A percentile compares a stretch with the other conserved stretches of the same genome.
Conservation (phyloP, 1,140 invertebrate genomes). For the Episyrphus balteatus region DNA sequence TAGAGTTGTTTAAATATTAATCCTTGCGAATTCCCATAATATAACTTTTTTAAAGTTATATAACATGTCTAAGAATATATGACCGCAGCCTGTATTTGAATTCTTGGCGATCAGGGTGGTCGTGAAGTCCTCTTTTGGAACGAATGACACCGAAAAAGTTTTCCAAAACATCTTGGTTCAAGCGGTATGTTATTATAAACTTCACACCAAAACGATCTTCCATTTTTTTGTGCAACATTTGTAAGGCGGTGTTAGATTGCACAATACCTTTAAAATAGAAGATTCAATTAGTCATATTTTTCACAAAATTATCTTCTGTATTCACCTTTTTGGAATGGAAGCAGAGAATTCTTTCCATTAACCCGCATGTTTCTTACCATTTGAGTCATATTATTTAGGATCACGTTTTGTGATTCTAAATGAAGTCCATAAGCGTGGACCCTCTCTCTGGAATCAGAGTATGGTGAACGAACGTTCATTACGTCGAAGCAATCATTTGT, state of each 20-base stretch:
- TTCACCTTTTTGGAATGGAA: not conserved
- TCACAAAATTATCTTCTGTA: not conserved
- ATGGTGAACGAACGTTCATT: not conserved
- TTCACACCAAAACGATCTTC: not conserved
- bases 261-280: not conserved
- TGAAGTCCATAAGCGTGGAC: not conserved
- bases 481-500: not conserved
- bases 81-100: conserved; percentile 17
- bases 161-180: not conserved
- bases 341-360: not conserved
- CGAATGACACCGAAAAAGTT: conserved; percentile 16
- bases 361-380: not conserved
- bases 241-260: not conserved
- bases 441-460: not conserved
- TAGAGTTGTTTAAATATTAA: too few relatives aligned
- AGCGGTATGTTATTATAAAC: not conserved
- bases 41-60: too few relatives aligned
- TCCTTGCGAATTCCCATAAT: too few relatives aligned
- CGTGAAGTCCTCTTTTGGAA: conserved; percentile 13
- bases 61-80: conserved; percentile 17
- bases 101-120: conserved; percentile 16
- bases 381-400: not conserved
- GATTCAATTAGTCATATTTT: not conserved
- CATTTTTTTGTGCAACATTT: not conserved
- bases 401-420: not conserved